Base-by-base conservation (phyloP, 2,888 invertebrate genomes). In the Eurytoma adleriae region DNA sequence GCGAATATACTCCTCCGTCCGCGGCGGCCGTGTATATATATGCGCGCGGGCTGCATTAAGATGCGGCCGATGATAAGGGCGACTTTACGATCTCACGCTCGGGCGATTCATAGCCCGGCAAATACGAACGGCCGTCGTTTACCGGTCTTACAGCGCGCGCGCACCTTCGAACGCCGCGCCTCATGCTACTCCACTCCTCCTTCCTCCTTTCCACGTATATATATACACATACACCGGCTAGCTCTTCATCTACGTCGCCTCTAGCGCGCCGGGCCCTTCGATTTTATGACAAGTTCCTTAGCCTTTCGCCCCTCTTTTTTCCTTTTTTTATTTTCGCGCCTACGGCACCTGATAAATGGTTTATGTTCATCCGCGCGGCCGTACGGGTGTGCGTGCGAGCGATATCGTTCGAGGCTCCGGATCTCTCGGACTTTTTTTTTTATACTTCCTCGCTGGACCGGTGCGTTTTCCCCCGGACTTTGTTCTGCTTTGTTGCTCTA, bases 1-100 rank as follows among this genome's bases (percentile, higher is more conserved):
- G 82, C 85, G 85, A 83, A 85, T 85, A 50, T 61, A 30, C 27
- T n/a, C 54, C 27, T 18, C 27, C 50, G 16, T 56, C 66, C 27
- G 54, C 52, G n/a, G 69, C 50, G 56, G 40, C 50, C 12, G 10
- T n/a, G 18, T 57, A 30, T 30, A 66, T 18, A 87, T 84, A 82
- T 83, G 84, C 84, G 86, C 57, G 50, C 86, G 87, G 83, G 85
- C 85, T 86, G 87, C 89, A 89, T 90, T 89, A 89, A 90, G 90
- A 90, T 90, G 87, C 87, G 88, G 85, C 85, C 86, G 87, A 84
- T 89, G 89, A 90, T 90, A 90, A 90, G 88, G 84, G 85, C 85
- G 87, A 88, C 89, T 90, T 90, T 90, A 90, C 88, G 90, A 90
- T 90, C 90, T 89, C 88, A 88, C 89, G 89, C 89, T 89, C 86